Base-by-base conservation (phyloP, 2,113 vertebrate species). In the Aldabrachelys gigantea region DNA sequence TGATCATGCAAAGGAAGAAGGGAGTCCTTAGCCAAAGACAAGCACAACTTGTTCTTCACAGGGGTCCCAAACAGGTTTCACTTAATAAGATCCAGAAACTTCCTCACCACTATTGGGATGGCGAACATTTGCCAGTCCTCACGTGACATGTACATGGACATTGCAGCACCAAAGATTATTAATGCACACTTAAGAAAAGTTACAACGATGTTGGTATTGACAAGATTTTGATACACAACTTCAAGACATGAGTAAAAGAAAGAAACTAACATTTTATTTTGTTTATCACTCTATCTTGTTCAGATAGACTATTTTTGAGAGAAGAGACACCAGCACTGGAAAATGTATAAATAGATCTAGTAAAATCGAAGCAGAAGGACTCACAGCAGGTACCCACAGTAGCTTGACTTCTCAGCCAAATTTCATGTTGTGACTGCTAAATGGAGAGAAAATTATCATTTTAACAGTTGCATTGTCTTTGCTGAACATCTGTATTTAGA, bases 401-500 rank as follows among this genome's bases (percentile, higher is more conserved):
- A 90, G 62, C 49, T 91, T 80, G 75, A 31, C 79, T 52, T 24
- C 54, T 78, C 80, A 75, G 89, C 53, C 94, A 96, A 94, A 93
- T 72, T 72, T 72, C 69, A 54, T 1, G 7, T 2, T 92, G 62
- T 69, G 89, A 94, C 82, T 90, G 59, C 52, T 93, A 41, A 93
- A 96, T 5, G 72, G 92, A 84, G 65, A 31, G 84, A 53, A 56
- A 95, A 52, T 59, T 87, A 94, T 89, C 95, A 92, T 92, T 93
- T 89, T 80, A 88, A 90, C 65, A 91, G 75, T 94, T 85, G 69
- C 50, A 93, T 93, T 97, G 94, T 94, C 96, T 95, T 92, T 96
- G 88, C 80, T 87, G 93, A 96, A 96, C 91, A 96, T 89, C 95
- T 94, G 91, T 82, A 97, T 85, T 79, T n/a, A 87, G 78, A 86